phyloP scores from a whole-genome alignment of 2,113 vertebrate genomes.

The Terrapene triunguis region DNA sequence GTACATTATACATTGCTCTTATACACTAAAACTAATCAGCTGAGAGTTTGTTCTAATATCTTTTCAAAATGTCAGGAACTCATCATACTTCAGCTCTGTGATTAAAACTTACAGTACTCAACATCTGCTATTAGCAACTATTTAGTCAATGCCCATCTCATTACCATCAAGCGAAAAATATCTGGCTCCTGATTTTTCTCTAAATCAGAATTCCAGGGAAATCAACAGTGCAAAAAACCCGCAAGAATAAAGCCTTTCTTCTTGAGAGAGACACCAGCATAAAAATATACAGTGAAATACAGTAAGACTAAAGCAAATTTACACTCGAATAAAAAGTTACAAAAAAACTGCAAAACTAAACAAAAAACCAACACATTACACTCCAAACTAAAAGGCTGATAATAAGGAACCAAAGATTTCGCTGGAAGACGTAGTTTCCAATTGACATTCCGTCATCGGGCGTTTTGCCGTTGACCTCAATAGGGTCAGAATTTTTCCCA shows the following conservation, averaged over 20 bases:
- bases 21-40: slow-evolving; percentile 47
- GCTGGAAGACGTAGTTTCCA: neutral
- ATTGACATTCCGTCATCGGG: neutral
- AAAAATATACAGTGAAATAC: neutral
- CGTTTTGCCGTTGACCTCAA: neutral
- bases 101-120: slow-evolving; percentile 67
- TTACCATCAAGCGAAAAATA: neutral
- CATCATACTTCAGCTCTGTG: slow-evolving; percentile 65
- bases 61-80: slow-evolving; percentile 76
- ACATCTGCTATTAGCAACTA: slow-evolving; percentile 67
- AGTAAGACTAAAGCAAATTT: neutral
- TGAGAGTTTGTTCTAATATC: slow-evolving; percentile 76
- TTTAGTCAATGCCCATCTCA: neutral
- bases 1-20: neutral
- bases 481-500: neutral
- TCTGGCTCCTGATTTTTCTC: neutral
- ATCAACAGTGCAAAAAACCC: neutral
- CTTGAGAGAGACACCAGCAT: neutral
- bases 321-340: neutral
- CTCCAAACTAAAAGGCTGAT: neutral
- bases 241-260: neutral
- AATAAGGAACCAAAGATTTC: neutral
- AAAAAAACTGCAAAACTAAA: neutral
- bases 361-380: neutral
- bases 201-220: neutral